Percentiles rank a stretch among this genome's conserved stretches.
These are phyloP conservation scores for Oreocharis arfaki DNA, from an alignment of 2,113 vertebrate species.

Conservation along the genomic window DNA sequence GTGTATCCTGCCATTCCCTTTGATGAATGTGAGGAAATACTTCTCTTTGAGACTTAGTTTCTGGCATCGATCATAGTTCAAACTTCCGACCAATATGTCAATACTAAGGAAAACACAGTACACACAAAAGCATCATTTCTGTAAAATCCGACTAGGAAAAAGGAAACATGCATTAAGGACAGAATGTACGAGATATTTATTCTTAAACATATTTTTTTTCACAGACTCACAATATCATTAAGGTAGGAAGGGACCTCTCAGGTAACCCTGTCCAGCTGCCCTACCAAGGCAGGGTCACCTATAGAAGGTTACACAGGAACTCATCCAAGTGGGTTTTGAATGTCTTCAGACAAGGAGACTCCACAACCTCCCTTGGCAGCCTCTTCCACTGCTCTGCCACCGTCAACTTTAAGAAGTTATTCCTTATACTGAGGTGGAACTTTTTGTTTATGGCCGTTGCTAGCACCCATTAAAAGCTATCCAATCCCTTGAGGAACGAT, in stretches of 20 bases:
- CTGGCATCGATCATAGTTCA: constrained; percentile 30
- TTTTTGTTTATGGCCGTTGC: not conserved
- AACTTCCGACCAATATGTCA: constrained; percentile 63
- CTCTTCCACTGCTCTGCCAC: not conserved
- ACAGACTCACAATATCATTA: not conserved
- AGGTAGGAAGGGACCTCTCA: not conserved
- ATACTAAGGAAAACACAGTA: constrained; percentile 68
- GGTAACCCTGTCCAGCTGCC: not conserved
- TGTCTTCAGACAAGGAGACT: not conserved
- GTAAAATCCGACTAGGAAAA: not conserved
- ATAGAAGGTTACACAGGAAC: not conserved
- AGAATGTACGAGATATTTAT: not conserved
- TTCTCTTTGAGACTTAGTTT: constrained; percentile 30
- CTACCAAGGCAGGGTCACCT: not conserved
- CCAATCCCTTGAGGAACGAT: not conserved
- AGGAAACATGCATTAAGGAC: not conserved
- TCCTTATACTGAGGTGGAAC: not conserved
- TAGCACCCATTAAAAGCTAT: not conserved
- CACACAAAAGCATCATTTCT: not conserved
- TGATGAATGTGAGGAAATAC: not conserved
- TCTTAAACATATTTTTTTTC: not conserved
- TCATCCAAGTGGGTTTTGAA: not conserved
- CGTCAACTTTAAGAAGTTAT: not conserved
- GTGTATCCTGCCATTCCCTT: not conserved
- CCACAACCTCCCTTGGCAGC: not conserved